Conservation (phyloP, 2,888 invertebrate species). For the Phyllotreta cruciferae region DNA sequence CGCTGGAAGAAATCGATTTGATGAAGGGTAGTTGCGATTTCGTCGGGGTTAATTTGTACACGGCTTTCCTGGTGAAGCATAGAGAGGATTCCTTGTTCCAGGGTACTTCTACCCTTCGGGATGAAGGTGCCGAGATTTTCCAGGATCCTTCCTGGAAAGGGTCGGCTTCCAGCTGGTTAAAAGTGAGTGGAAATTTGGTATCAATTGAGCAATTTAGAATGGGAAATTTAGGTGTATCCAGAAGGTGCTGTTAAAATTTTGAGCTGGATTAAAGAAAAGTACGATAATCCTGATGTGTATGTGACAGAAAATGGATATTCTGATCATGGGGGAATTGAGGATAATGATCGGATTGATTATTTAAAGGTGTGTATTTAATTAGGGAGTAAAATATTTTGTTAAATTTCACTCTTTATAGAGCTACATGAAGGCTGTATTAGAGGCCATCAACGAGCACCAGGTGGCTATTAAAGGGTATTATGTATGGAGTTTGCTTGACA, state of each 20-base stretch:
- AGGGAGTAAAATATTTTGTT: neutral
- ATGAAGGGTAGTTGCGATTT: constrained; percentile 42
- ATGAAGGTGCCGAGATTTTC: constrained; percentile 66
- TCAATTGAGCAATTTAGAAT: neutral
- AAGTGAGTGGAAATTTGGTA: constrained; percentile 20
- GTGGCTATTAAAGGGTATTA: constrained; percentile 64
- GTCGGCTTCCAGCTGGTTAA: constrained; percentile 40
- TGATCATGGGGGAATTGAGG: constrained; percentile 59
- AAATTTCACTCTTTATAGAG: constrained; percentile 34
- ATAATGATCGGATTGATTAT: constrained; percentile 60
- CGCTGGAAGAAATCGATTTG: constrained; percentile 32
- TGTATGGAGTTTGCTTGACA: constrained; percentile 71
- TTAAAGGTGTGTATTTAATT: constrained; percentile 37
- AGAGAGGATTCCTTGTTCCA: constrained; percentile 18
- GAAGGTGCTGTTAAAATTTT: constrained; percentile 66
- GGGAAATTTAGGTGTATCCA: constrained; percentile 61
- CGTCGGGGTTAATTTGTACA: constrained; percentile 41
- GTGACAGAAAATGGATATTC: constrained; percentile 68
- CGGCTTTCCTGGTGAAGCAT: constrained; percentile 38
- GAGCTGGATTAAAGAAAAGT: constrained; percentile 56
- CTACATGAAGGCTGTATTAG: constrained; percentile 43
- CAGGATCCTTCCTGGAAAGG: constrained; percentile 69
- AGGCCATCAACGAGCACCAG: constrained; percentile 54
- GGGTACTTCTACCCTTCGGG: constrained; percentile 68
- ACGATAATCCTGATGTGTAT: constrained; percentile 63